Percentiles rank a stretch among this genome's conserved stretches.
These are phyloP conservation scores for Musca vetustissima DNA, from an alignment of 1,140 invertebrate genomes.

Conservation along the genomic window DNA sequence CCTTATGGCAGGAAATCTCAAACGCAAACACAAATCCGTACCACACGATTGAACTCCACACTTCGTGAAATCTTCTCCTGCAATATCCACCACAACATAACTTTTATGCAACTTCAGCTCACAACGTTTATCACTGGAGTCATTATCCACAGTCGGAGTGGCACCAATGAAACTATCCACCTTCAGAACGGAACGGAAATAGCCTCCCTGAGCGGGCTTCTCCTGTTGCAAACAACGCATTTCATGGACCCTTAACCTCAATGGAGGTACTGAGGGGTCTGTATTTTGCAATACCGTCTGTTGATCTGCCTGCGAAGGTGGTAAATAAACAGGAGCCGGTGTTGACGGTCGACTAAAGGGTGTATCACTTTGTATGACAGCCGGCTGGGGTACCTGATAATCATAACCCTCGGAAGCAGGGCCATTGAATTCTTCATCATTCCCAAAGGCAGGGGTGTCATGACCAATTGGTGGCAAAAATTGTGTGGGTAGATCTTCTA, in stretches of 20 bases:
- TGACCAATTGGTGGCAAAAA: neutral
- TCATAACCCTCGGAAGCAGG: slow-evolving; percentile 36
- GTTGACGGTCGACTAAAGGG: slow-evolving; percentile 33
- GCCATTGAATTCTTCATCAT: neutral
- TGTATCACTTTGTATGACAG: slow-evolving; percentile 20
- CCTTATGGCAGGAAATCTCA: slow-evolving; percentile 64
- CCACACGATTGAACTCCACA: slow-evolving; percentile 56
- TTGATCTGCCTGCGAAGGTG: slow-evolving; percentile 26
- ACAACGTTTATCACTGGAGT: slow-evolving; percentile 38
- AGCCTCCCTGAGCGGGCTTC: slow-evolving; percentile 30
- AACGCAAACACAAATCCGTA: slow-evolving; percentile 59
- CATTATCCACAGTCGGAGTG: slow-evolving; percentile 41
- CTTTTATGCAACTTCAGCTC: slow-evolving; percentile 42
- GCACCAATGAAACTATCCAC: slow-evolving; percentile 48
- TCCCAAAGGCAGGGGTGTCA: slow-evolving; percentile 2
- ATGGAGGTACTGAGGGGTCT: neutral
- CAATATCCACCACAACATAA: slow-evolving; percentile 43
- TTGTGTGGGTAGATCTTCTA: slow-evolving; percentile 32
- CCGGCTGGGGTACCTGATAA: slow-evolving; percentile 35
- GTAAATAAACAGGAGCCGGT: slow-evolving; percentile 41
- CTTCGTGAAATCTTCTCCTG: slow-evolving; percentile 41
- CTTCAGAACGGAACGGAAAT: slow-evolving; percentile 46
- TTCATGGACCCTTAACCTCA: slow-evolving; percentile 45
- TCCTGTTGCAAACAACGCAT: slow-evolving; percentile 48
- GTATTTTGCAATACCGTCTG: neutral